phyloP scores from a whole-genome alignment of 2,113 vertebrate genomes.

The Sylvilagus bachmani region DNA sequence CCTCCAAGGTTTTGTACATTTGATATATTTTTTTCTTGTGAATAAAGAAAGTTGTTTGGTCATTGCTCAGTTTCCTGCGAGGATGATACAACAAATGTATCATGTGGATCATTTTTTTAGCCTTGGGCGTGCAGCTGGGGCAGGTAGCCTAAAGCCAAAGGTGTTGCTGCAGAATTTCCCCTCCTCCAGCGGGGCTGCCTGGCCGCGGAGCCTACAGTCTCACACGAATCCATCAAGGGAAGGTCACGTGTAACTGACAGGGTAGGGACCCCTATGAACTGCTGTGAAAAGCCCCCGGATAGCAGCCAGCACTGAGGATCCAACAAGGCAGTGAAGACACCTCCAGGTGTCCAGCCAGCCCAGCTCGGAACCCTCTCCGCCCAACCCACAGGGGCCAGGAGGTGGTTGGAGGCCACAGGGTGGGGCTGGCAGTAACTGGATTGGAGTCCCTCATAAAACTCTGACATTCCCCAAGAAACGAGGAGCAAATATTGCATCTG shows the following conservation, averaged over 20 bases:
- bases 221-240: neutral
- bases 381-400: neutral
- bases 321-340: neutral
- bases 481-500: neutral
- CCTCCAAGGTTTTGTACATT: neutral
- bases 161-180: neutral
- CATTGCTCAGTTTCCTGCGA: slow-evolving; percentile 1
- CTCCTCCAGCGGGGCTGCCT: neutral
- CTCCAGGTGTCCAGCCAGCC: neutral
- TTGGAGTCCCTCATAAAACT: neutral
- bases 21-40: neutral
- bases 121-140: neutral
- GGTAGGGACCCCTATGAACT: too few relatives aligned
- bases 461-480: neutral
- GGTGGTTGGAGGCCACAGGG: neutral
- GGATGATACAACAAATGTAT: neutral
- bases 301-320: neutral
- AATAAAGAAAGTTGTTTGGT: neutral
- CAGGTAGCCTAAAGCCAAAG: neutral
- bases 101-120: neutral
- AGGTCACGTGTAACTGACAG: neutral
- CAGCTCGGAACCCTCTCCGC: too few relatives aligned
- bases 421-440: neutral
- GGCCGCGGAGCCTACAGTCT: neutral
- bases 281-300: neutral